Percentiles rank a stretch among this genome's conserved stretches.
Conservation (phyloP, 1,140 invertebrate species). For the Drosophila guanche region DNA sequence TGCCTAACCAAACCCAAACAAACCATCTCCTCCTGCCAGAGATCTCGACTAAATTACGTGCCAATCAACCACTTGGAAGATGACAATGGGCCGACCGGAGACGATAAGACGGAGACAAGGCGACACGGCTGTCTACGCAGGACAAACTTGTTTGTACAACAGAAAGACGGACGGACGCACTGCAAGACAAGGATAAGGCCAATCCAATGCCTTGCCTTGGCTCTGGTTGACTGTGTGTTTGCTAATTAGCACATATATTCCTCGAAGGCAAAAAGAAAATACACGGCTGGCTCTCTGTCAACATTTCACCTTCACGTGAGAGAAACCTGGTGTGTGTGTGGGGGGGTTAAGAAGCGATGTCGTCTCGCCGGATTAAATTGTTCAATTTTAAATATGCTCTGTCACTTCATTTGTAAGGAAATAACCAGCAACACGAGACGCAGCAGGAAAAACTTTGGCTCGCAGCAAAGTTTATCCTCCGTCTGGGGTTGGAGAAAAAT, state of each 20-base stretch:
- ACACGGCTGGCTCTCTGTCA: constrained; percentile 58
- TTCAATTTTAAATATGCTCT: constrained; percentile 83
- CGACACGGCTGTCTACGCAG: constrained; percentile 39
- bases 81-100: constrained; percentile 66
- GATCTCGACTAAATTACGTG: constrained; percentile 75
- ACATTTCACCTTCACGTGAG: constrained; percentile 74
- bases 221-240: constrained; percentile 61
- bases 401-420: constrained; percentile 80
- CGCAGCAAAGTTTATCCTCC: constrained; percentile 16
- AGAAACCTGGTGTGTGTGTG: too few species aligned
- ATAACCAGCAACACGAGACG: constrained; percentile 21
- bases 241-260: constrained; percentile 80
- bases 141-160: constrained; percentile 73
- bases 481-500: constrained; percentile 58
- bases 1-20: constrained; percentile 42
- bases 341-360: not conserved
- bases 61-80: constrained; percentile 77
- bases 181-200: constrained; percentile 45
- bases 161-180: constrained; percentile 26
- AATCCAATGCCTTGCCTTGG: constrained; percentile 26
- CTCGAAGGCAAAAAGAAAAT: constrained; percentile 67
- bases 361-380: constrained; percentile 79
- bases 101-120: constrained; percentile 63
- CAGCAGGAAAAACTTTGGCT: constrained; percentile 50
- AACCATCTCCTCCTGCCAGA: not conserved